Conservation (phyloP, 2,888 invertebrate species). For the Belgica antarctica region DNA sequence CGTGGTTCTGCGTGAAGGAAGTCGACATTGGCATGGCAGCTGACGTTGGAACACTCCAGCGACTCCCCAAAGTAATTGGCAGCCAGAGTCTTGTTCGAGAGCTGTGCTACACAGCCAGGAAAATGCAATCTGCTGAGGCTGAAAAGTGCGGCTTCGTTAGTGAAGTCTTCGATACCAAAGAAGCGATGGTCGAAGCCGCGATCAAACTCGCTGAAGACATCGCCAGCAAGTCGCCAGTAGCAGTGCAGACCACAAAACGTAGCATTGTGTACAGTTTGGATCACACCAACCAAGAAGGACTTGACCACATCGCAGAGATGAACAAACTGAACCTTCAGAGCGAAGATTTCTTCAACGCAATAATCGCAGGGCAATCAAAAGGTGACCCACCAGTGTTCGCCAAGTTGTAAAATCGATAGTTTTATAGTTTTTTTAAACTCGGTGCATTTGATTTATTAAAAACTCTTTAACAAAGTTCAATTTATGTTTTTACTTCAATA, state of each 20-base stretch:
- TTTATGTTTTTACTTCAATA: neutral
- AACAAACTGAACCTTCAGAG: slow-evolving; percentile 89
- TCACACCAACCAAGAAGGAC: slow-evolving; percentile 79
- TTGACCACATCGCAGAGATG: slow-evolving; percentile 80
- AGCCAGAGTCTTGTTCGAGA: slow-evolving; percentile 85
- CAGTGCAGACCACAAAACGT: slow-evolving; percentile 87
- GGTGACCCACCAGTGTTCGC: slow-evolving; percentile 70
- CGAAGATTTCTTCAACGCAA: slow-evolving; percentile 81
- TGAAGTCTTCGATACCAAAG: slow-evolving; percentile 53
- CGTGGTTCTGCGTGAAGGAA: slow-evolving; percentile 84
- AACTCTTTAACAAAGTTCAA: neutral
- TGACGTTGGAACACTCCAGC: slow-evolving; percentile 91
- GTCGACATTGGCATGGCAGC: slow-evolving; percentile 85
- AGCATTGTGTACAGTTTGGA: slow-evolving; percentile 83
- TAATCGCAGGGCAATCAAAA: slow-evolving; percentile 72
- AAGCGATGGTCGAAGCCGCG: slow-evolving; percentile 65
- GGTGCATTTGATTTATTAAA: slow-evolving; percentile 8
- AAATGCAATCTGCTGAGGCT: slow-evolving; percentile 79
- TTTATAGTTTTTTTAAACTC: neutral
- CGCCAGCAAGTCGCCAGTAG: slow-evolving; percentile 88
- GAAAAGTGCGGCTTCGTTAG: slow-evolving; percentile 79
- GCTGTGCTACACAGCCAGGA: slow-evolving; percentile 81
- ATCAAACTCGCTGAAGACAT: slow-evolving; percentile 74
- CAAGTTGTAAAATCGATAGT: slow-evolving; percentile 63
- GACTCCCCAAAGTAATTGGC: slow-evolving; percentile 84